Evolutionary conservation across 2,888 invertebrate genomes (phyloP), one percentile per base, ranked within the genome.

Genomic region (Pharmacophagus antenor): DNA sequence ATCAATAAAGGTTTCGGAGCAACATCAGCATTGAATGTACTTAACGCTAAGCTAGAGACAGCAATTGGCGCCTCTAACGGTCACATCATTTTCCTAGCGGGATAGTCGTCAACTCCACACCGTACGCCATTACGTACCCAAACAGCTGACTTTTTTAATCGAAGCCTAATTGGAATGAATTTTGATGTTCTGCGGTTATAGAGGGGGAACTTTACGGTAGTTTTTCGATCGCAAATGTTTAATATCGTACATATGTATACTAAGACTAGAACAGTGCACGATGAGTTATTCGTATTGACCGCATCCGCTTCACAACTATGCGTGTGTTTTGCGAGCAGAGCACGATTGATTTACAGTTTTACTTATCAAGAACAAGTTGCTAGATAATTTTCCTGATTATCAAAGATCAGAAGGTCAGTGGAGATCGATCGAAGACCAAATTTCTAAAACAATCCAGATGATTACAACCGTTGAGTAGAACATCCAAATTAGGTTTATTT

Each of bases 61-160:
- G 27, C 59, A 48, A 37, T 49, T 44, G 56, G 54, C 66, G 62
- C 25, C 50, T 52, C 46, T 62, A 63, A 63, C 61, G 61, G 63
- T 62, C 27, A 46, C 48, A 47, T 56, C 56, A 63, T 63, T 63
- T 62, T 59, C 62, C 63, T 62, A 61, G 59, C 63, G 63, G 63
- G 57, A 58, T 47, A 15, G 27, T 48, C 18, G 18, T 23, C 50
- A 37, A 50, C 56, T 58, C 27, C 21, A 23, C 47, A 37, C 20
- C 5, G 49, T 44, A 44, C 48, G 21, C 52, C 31, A 48, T 44
- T 51, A 47, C 27, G 23, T 17, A 22, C 52, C 55, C 55, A 47
- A 23, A 25, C 31, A 22, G 31, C 55, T 41, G n/a, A 8, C 18
- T 47, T 41, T 46, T 58, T 58, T 58, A 22, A 51, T 25, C 22